Conservation (phyloP, 2,888 invertebrate species). For the Aelia acuminata region DNA sequence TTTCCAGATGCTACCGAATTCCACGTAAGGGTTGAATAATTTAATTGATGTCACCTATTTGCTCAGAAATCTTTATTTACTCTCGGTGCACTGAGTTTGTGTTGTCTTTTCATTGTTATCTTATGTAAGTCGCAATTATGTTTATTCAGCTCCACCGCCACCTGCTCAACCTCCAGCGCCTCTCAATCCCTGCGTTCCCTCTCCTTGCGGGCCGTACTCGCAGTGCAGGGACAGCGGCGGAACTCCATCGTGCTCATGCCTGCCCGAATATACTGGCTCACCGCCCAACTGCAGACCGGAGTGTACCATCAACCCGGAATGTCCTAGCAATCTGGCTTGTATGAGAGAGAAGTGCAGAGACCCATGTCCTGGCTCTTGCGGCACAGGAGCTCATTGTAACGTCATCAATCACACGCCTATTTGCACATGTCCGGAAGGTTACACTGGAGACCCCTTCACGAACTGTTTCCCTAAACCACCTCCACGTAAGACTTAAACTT, state of each 20-base stretch:
- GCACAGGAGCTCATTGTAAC: conserved; percentile 70
- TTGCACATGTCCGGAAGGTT: conserved; percentile 74
- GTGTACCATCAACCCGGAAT: conserved; percentile 71
- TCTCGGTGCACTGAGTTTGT: neutral
- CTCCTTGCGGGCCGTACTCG: conserved; percentile 74
- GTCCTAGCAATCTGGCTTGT: conserved; percentile 71
- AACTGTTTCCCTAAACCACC: conserved; percentile 72
- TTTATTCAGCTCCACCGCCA: conserved; percentile 57
- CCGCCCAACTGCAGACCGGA: conserved; percentile 72
- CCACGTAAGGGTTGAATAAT: conserved; percentile 66
- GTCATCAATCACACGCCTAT: conserved; percentile 70
- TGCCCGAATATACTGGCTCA: conserved; percentile 69
- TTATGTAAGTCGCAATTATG: neutral
- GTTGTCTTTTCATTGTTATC: neutral
- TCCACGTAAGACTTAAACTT: conserved; percentile 56
- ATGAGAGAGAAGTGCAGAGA: conserved; percentile 71
- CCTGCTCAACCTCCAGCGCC: conserved; percentile 65
- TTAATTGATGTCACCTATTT: neutral
- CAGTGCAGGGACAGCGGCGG: conserved; percentile 69
- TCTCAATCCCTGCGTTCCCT: conserved; percentile 75
- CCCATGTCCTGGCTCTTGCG: conserved; percentile 72
- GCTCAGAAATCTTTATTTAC: neutral
- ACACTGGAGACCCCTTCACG: conserved; percentile 83
- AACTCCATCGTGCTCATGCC: conserved; percentile 71
- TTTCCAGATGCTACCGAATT: conserved; percentile 70